Evolutionary conservation across 2,888 invertebrate species (phyloP).

Genomic region (Bimastos eiseni): DNA sequence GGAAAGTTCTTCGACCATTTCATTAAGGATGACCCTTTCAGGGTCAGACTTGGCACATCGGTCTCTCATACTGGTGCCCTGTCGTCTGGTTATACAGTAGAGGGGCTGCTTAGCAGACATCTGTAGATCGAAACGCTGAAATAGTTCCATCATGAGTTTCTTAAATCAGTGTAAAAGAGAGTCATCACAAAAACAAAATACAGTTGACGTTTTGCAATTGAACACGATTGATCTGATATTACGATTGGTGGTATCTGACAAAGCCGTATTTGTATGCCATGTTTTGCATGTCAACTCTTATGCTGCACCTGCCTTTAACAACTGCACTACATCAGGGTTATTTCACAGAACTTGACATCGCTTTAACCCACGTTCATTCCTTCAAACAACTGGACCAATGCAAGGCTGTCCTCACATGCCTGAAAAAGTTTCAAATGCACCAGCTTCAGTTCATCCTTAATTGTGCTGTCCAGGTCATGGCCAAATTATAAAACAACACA

Average conservation of each 20-base stretch:
- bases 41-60: constrained; percentile 58
- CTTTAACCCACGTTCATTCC: no score
- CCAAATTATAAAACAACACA: no score
- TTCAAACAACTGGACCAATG: no score
- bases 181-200: background rate
- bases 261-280: background rate
- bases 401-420: no score
- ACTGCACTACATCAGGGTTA: no score
- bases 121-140: constrained; percentile 59
- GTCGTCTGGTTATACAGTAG: constrained; percentile 58
- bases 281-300: background rate
- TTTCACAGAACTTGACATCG: no score
- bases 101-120: constrained; percentile 55
- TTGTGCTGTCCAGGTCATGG: no score
- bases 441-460: no score
- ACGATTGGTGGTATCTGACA: background rate
- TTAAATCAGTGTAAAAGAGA: background rate
- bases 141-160: constrained; percentile 15
- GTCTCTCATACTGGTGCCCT: constrained; percentile 60
- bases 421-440: no score
- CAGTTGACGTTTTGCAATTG: background rate
- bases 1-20: constrained; percentile 60
- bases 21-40: constrained; percentile 56
- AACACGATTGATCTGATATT: background rate
- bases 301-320: no score